Conservation (phyloP, 2,113 vertebrate genomes). For the Excalfactoria chinensis region DNA sequence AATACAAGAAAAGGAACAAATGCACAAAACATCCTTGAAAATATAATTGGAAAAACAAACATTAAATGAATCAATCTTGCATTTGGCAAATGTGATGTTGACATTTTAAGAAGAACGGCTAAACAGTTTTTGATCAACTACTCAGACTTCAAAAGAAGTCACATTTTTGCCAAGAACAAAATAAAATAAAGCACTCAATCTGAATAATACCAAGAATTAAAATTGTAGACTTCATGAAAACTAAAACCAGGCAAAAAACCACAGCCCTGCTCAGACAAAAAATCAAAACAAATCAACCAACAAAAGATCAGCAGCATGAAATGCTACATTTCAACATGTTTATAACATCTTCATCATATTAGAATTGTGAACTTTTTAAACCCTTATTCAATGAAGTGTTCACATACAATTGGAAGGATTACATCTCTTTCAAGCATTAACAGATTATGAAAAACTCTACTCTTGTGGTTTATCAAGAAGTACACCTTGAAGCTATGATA, state of each 20-base stretch:
- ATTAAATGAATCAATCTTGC: constrained; percentile 34
- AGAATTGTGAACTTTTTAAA: background rate
- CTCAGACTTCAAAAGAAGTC: background rate
- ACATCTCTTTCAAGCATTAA: background rate
- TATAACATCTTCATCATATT: background rate
- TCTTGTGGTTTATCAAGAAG: background rate
- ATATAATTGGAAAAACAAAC: background rate
- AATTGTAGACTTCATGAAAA: background rate
- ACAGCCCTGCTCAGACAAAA: background rate
- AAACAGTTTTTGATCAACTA: background rate
- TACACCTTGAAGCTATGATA: background rate
- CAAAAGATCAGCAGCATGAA: background rate
- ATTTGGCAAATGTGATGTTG: constrained; percentile 24
- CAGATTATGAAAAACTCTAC: background rate
- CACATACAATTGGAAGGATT: background rate
- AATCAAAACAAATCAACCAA: background rate
- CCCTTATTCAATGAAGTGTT: background rate
- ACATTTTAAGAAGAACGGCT: background rate
- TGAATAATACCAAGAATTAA: background rate
- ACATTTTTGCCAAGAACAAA: constrained; percentile 1
- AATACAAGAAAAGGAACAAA: constrained; percentile 23
- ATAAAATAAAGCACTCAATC: background rate
- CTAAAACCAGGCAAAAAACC: background rate
- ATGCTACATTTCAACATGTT: background rate
- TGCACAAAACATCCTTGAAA: background rate